These are phyloP conservation scores for Micrasema longulum DNA, from an alignment of 1,140 invertebrate species.

Conservation along the genomic window DNA sequence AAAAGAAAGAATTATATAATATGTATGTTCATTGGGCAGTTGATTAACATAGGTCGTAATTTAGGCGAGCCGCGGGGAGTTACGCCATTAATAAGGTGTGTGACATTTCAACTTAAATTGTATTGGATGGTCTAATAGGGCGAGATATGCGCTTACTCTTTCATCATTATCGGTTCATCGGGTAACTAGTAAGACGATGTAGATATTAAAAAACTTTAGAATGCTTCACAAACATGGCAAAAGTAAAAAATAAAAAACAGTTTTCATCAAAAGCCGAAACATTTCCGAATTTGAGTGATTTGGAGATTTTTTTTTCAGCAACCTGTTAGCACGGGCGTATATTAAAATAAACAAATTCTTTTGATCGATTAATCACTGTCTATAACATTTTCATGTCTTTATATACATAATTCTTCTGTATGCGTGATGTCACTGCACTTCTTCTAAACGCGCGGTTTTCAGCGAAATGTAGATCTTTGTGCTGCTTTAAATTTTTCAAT, in stretches of 20 bases:
- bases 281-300: background rate
- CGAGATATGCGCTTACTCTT: slow-evolving; percentile 31
- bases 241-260: background rate
- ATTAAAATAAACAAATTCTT: background rate
- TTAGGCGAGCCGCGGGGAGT: slow-evolving; percentile 33
- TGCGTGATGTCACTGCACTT: no score
- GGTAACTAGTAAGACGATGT: slow-evolving; percentile 5
- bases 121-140: slow-evolving; percentile 39
- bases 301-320: background rate
- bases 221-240: background rate
- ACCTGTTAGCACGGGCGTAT: background rate
- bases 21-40: background rate
- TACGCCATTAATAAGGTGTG: slow-evolving; percentile 35
- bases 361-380: no score
- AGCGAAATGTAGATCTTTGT: no score
- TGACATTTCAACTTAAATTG: slow-evolving; percentile 43
- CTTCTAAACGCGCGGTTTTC: no score
- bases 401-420: no score
- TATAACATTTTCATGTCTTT: no score
- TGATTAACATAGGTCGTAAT: slow-evolving; percentile 39
- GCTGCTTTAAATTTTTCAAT: no score
- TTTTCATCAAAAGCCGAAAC: background rate
- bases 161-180: slow-evolving; percentile 25
- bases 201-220: background rate
- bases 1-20: slow-evolving; percentile 35